Base-by-base conservation (phyloP, 2,797 vertebrate species). In the Taeniopygia guttata region DNA sequence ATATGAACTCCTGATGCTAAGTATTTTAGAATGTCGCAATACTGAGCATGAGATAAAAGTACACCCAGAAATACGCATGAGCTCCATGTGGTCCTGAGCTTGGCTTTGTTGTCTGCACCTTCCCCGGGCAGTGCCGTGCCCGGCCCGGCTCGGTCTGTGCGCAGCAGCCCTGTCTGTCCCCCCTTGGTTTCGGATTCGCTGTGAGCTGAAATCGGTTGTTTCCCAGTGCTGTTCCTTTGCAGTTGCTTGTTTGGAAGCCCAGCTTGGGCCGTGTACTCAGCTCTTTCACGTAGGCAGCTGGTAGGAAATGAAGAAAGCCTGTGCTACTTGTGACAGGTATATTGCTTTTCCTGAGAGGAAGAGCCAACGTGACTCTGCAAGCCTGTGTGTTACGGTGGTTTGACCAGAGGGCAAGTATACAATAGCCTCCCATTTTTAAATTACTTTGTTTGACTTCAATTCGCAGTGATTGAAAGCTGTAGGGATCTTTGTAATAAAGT, bases 1-100 rank as follows among this genome's bases (percentile, higher is more conserved):
- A 94, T 81, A 89, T 56, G 80, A 96, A 95, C 75, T 97, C 94
- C 93, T 69, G 96, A 96, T 79, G 95, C 96, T 96, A 94, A 96
- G 94, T 81, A 90, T 83, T 95, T 91, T 87, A 96, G 93, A 96
- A 80, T 95, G 96, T 95, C 2, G 42, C 96, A 93, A 56, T 95
- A 70, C 87, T 55, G 92, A 94, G 94, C 96, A 96, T 96, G 96
- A 96, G 96, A 89, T 94, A 96, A 92, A 94, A 89, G 80, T 77
- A 84, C 82, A 85, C 83, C 91, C 91, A 18, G 19, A 94, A 67
- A 87, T 17, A 10, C 13, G 87, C 96, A 96, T 95, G 96, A 96
- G 84, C 88, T 94, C 90, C 85, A 82, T 10, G n/a, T 95, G 89
- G 86, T 95, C 70, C 91, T 1, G 17, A 92, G 89, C 89, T 94